Evolutionary conservation across 2,797 vertebrate species (phyloP).

Genomic region (Chlorospingus flavigularis): DNA sequence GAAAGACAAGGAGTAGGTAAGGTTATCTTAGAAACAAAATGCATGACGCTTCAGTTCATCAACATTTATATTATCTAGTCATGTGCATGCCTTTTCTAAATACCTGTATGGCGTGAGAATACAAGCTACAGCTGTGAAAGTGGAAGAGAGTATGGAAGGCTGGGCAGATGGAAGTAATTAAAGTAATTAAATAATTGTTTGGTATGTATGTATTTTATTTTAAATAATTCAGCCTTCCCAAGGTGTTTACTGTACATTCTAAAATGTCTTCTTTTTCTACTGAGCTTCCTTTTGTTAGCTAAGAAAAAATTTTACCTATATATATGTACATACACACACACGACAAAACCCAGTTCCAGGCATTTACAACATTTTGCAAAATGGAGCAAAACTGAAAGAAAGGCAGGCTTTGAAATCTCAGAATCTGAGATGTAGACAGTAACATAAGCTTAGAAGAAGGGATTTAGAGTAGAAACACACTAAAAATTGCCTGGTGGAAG

Average conservation of each 20-base stretch:
- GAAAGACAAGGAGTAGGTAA: not conserved
- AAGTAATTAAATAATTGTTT: not conserved
- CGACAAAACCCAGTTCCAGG: not conserved
- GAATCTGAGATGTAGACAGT: not conserved
- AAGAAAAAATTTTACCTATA: not conserved
- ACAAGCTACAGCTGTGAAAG: not conserved
- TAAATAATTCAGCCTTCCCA: not conserved
- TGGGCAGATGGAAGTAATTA: not conserved
- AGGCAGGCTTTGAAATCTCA: not conserved
- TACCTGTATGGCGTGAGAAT: not conserved
- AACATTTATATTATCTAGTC: not conserved
- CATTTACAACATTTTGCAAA: not conserved
- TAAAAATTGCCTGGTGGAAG: not conserved
- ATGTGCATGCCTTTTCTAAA: not conserved
- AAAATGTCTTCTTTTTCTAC: not conserved
- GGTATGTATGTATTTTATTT: not conserved
- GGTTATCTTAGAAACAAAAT: not conserved
- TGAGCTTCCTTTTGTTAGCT: not conserved
- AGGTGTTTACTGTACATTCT: not conserved
- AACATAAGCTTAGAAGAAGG: not conserved
- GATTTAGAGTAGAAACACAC: not conserved
- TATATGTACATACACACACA: no score
- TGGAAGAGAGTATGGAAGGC: not conserved
- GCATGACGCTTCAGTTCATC: not conserved
- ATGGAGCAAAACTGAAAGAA: not conserved